Conservation (phyloP, 2,797 vertebrate genomes). For the Xenopus petersii region DNA sequence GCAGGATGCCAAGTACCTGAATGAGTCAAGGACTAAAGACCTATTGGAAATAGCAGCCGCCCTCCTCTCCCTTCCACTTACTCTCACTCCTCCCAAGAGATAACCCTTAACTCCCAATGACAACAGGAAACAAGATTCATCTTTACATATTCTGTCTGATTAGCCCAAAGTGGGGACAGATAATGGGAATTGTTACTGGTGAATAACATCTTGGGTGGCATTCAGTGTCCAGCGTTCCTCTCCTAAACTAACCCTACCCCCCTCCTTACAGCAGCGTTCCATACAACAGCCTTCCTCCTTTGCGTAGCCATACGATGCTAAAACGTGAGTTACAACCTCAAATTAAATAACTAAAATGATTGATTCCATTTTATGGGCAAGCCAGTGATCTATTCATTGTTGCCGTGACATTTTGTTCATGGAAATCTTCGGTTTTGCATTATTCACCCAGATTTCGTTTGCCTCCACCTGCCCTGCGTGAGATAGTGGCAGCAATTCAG, state of each 20-base stretch:
- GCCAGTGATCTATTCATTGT: conserved; percentile 19
- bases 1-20: conserved; percentile 79
- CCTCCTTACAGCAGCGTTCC: conserved; percentile 52
- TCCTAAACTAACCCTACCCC: conserved; percentile 57
- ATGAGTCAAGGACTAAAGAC: conserved; percentile 78
- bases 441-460: conserved; percentile 40
- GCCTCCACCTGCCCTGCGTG: conserved; percentile 46
- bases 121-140: conserved; percentile 89
- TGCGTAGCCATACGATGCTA: conserved; percentile 79
- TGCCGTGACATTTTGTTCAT: conserved; percentile 23
- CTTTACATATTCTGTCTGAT: conserved; percentile 93
- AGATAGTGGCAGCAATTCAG: conserved; percentile 44
- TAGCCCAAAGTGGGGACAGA: conserved; percentile 88
- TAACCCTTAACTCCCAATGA: conserved; percentile 78
- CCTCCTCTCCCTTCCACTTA: conserved; percentile 57
- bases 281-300: conserved; percentile 69
- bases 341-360: conserved; percentile 47
- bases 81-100: conserved; percentile 60
- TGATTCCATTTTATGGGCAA: conserved; percentile 43
- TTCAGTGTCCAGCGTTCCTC: conserved; percentile 81
- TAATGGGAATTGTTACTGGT: conserved; percentile 96
- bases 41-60: conserved; percentile 75
- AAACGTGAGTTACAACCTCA: conserved; percentile 45
- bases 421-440: conserved; percentile 35
- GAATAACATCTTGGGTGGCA: conserved; percentile 99